Base-by-base conservation (phyloP, 1,140 invertebrate species). In the Diachasmimorpha longicaudata region DNA sequence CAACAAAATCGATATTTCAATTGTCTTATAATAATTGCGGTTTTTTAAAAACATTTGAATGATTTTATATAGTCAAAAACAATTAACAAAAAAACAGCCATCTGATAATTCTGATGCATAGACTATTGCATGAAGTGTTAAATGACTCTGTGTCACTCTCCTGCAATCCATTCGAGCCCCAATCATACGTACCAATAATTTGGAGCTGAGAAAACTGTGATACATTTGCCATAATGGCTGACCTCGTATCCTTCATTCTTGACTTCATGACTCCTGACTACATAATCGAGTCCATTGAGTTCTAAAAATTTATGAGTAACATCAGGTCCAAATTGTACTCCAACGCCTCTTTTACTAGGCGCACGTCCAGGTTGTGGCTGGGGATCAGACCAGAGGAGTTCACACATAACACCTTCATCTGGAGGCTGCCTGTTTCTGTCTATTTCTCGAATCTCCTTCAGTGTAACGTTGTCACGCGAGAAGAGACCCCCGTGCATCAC, bases 251-350 rank as follows among this genome's bases (percentile, higher is more conserved):
- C 99, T 55, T 96, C 93, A 81, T 95, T 94, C 90, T 99, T 99
- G 4, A 99, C 99, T 89, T 99, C 99, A 87, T 99, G 98, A 89
- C 97, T 98, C 78, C 98, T 91, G 70, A 99, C 95, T 75, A 99
- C 91, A 85, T 99, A 99, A 81, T 98, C 95, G 19, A 99, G 90
- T 25, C 94, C 93, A 89, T 99, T 99, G 13, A 90, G 84, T 74
- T 93, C 87, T 23, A 98, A 91, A 89, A 99, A 99, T 74, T 91
- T 91, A 77, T 94, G 89, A 0, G 98, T 99, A 0, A 99, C 94
- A 88, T 99, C 98, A 0, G 99, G 98, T 8, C 99, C 99, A 90
- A 99, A 99, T 88, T 99, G 98, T 81, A 98, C 95, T 21, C 98
- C 98, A 5, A 99, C 97, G 2, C 99, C 99, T 76, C 99, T 92